phyloP scores from a whole-genome alignment of 1,140 invertebrate genomes.

The Nylanderia fulva region DNA sequence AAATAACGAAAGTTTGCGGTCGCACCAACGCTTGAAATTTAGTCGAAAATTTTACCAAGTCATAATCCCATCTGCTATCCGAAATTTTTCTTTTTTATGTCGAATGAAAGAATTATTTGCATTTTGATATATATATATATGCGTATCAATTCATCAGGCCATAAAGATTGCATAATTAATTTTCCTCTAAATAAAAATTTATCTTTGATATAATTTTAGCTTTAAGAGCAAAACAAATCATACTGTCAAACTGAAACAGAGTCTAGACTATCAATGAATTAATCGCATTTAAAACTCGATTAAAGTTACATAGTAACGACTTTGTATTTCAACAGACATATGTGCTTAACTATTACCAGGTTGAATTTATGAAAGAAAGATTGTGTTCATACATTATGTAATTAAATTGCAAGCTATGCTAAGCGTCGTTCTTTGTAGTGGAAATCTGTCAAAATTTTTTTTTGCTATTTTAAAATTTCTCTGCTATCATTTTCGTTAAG shows the following conservation, averaged over 20 bases:
- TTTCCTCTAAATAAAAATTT: background rate
- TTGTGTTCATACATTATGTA: background rate
- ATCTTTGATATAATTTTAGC: background rate
- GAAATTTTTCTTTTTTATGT: background rate
- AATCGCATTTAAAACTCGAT: background rate
- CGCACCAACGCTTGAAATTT: constrained; percentile 54
- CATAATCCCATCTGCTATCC: constrained; percentile 9
- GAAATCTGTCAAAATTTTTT: constrained; percentile 15
- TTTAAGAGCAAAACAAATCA: background rate
- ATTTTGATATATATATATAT: no score
- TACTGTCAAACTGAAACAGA: background rate
- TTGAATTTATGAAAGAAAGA: background rate
- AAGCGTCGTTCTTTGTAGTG: background rate
- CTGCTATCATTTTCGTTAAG: background rate
- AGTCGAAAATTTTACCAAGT: constrained; percentile 28
- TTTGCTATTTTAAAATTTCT: background rate
- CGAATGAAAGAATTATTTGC: constrained; percentile 17
- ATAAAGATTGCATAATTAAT: background rate
- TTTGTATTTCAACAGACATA: constrained; percentile 14
- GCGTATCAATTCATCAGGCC: background rate
- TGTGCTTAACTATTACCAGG: background rate
- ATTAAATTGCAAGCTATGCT: background rate
- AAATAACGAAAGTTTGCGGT: constrained; percentile 70
- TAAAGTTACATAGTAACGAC: constrained; percentile 19
- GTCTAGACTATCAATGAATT: background rate